Evolutionary conservation across 2,888 invertebrate genomes (phyloP).

Genomic region (Holacanthella duospinosa): DNA sequence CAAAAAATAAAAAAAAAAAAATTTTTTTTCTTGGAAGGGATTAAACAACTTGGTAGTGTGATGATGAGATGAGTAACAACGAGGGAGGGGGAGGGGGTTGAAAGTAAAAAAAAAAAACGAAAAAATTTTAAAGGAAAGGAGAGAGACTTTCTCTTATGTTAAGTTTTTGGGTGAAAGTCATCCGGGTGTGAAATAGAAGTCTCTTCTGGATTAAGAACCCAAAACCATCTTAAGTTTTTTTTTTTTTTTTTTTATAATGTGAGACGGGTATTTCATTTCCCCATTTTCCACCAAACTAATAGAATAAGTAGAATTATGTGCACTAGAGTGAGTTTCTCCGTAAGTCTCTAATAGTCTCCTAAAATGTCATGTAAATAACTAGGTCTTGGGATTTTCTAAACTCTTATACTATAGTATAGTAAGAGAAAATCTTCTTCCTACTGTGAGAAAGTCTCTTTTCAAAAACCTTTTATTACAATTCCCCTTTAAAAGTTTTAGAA

Average conservation of each 20-base stretch:
- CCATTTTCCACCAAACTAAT: constrained; percentile 10
- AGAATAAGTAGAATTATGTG: constrained; percentile 18
- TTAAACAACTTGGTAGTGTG: too few relatives aligned
- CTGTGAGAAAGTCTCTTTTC: background rate
- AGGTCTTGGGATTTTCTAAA: too few relatives aligned
- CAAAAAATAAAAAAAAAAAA: too few relatives aligned
- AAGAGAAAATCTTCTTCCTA: too few relatives aligned
- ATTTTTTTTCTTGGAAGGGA: too few relatives aligned
- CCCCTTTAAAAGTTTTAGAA: background rate
- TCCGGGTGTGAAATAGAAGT: constrained; percentile 33
- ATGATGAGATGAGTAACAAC: too few relatives aligned
- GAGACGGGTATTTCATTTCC: constrained; percentile 9
- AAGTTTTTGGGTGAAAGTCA: constrained; percentile 28
- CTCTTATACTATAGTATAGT: too few relatives aligned
- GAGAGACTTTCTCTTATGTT: constrained; percentile 12
- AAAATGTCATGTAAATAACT: background rate
- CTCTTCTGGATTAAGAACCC: constrained; percentile 18
- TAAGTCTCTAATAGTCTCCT: background rate
- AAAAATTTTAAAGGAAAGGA: too few relatives aligned
- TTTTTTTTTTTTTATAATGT: constrained; percentile 18
- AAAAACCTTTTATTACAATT: background rate
- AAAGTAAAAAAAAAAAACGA: background rate
- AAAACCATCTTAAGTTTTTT: constrained; percentile 6
- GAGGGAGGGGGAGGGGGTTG: too few relatives aligned
- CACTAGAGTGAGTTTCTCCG: constrained; percentile 1